phyloP scores from a whole-genome alignment of 2,113 vertebrate genomes.

The Bos javanicus region DNA sequence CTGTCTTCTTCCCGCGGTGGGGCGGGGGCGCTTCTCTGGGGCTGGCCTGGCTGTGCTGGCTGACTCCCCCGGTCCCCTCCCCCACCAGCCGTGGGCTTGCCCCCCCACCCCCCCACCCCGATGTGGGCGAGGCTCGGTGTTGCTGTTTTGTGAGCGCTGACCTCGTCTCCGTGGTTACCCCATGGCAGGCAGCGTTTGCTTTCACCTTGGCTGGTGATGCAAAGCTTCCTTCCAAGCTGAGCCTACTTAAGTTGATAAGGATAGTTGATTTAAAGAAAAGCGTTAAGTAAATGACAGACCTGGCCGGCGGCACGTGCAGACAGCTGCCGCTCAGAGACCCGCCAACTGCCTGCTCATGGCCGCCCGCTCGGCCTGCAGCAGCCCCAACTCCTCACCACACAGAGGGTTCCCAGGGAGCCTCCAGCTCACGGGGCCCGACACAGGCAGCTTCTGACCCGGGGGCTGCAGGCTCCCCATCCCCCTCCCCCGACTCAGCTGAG shows the following conservation, averaged over 20 bases:
- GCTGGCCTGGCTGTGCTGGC: background rate
- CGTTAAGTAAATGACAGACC: background rate
- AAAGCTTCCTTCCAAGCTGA: background rate
- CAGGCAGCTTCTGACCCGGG: background rate
- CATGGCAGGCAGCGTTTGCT: background rate
- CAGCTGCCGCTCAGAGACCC: background rate
- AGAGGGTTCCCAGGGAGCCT: background rate
- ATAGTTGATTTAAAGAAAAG: background rate
- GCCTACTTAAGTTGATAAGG: background rate
- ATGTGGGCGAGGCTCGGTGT: fast-evolving
- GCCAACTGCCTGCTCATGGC: fast-evolving
- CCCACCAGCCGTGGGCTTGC: fast-evolving
- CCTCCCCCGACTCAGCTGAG: fast-evolving
- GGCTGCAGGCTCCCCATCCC: background rate
- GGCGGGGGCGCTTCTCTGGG: background rate
- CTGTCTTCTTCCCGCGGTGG: background rate
- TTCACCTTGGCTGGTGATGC: background rate
- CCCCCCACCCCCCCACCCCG: background rate
- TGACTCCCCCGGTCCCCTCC: fast-evolving
- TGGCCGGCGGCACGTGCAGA: background rate
- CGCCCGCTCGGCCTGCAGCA: fast-evolving
- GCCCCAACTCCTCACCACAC: background rate
- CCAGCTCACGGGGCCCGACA: background rate
- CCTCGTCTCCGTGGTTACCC: background rate
- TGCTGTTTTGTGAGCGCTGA: background rate